Base-by-base conservation (phyloP, 1,140 invertebrate species). In the Bombus superbus region DNA sequence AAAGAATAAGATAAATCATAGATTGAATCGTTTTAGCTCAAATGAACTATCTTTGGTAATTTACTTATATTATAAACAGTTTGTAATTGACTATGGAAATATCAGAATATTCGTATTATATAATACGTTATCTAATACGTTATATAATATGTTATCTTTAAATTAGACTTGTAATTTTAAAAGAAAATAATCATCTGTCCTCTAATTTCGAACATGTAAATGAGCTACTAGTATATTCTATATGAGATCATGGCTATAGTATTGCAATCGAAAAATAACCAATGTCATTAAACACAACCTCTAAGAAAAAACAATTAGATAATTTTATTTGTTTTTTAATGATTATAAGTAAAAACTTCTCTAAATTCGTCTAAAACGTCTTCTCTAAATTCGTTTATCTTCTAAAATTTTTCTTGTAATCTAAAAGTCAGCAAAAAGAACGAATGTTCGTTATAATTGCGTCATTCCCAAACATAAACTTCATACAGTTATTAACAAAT, bases 11-110 rank as follows among this genome's bases (percentile, higher is more conserved):
- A 42, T 32, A 82, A 35, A 73, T 35, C n/a, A 25, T 59, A 71
- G 1, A 72, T 44, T 72, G 38, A 15, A 44, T 62, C 38, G 22
- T 40, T 83, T 79, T 40, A 62, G 18, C 10, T 80, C 47, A 32
- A 80, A 83, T 64, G 22, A 68, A 85, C 18, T 85, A 80, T 85
- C 76, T 85, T 85, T 85, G 83, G 83, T 84, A 79, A 25, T 71
- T 83, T 69, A 47, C 66, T 82, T 88, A 57, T 42, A 59, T 57
- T 79, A 87, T 44, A 68, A 35, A 42, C 53, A 47, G 77, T 44
- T 81, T 89, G 57, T 76, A 83, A 86, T 86, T 72, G 83, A 85
- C 77, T 86, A 75, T 69, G 25, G 73, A 66, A 89, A 79, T 86
- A 80, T 73, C 47, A 25, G 77, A 57, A 85, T 59, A 38, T n/a